These are phyloP conservation scores for Phodopus roborovskii DNA, from an alignment of 2,113 vertebrate species.

Conservation along the genomic window DNA sequence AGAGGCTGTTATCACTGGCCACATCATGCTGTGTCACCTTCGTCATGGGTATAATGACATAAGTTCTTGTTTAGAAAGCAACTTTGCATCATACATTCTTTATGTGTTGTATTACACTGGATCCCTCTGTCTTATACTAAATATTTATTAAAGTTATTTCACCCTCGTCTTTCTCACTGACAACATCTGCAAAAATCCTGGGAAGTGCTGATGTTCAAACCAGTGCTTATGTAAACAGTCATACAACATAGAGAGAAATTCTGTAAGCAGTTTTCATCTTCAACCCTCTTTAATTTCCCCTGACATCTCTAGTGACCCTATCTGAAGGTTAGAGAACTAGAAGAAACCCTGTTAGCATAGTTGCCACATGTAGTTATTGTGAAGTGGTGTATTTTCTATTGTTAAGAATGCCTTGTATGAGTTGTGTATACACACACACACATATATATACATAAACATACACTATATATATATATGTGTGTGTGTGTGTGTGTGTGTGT, in stretches of 20 bases:
- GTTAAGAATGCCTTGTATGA: background rate
- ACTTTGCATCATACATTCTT: background rate
- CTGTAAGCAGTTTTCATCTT: background rate
- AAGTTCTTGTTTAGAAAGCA: constrained; percentile 58
- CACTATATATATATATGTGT: background rate
- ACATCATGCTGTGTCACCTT: background rate
- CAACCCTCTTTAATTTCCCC: constrained; percentile 22
- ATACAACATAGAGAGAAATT: background rate
- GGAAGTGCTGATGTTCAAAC: background rate
- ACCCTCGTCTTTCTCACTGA: background rate
- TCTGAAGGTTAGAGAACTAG: background rate
- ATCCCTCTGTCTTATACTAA: background rate
- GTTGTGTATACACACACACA: background rate
- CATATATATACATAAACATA: background rate
- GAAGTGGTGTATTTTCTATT: background rate
- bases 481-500: background rate
- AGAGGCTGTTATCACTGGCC: background rate
- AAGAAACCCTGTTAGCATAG: background rate
- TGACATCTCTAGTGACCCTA: background rate
- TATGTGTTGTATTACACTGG: background rate
- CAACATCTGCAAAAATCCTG: constrained; percentile 18
- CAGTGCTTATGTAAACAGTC: background rate
- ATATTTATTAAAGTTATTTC: constrained; percentile 25
- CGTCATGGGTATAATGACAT: background rate
- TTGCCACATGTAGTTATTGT: background rate